Evolutionary conservation across 2,888 invertebrate genomes (phyloP).

Genomic region (Lucinisca nassula): DNA sequence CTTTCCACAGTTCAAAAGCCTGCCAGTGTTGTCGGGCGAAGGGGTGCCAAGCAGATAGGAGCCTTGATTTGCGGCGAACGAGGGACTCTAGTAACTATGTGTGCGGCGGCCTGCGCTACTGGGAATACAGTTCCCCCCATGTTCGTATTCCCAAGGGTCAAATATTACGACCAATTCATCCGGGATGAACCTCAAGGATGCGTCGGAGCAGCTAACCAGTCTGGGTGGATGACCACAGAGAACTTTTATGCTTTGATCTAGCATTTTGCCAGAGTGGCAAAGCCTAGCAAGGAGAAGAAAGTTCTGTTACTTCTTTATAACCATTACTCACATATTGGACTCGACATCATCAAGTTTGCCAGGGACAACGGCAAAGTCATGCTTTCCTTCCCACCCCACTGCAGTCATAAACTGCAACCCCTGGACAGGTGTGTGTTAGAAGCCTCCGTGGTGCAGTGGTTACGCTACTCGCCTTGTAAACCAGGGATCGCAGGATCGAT

Average conservation of each 20-base stretch:
- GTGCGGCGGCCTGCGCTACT: slow-evolving; percentile 45
- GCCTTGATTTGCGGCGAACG: slow-evolving; percentile 63
- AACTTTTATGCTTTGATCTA: slow-evolving; percentile 75
- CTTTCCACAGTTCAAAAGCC: slow-evolving; percentile 65
- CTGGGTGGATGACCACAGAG: slow-evolving; percentile 82
- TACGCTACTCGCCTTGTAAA: no score
- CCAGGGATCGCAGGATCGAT: no score
- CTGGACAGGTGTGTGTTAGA: no score
- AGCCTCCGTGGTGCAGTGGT: no score
- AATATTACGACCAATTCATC: slow-evolving; percentile 46
- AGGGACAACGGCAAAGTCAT: slow-evolving; percentile 85
- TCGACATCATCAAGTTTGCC: slow-evolving; percentile 78
- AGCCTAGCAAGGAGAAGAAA: slow-evolving; percentile 72
- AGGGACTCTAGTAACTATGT: slow-evolving; percentile 52
- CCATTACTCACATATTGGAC: slow-evolving; percentile 75
- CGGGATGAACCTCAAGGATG: slow-evolving; percentile 31
- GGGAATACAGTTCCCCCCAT: slow-evolving; percentile 59
- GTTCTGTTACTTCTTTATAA: slow-evolving; percentile 82
- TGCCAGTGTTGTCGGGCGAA: slow-evolving; percentile 32
- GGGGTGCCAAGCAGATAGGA: slow-evolving; percentile 63
- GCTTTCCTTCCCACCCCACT: slow-evolving; percentile 83
- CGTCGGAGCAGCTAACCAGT: slow-evolving; percentile 36
- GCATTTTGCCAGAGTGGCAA: slow-evolving; percentile 80
- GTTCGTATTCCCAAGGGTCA: slow-evolving; percentile 48
- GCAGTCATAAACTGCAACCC: slow-evolving; percentile 87